phyloP scores from a whole-genome alignment of 2,113 vertebrate genomes.

The Chionodraco myersi region DNA sequence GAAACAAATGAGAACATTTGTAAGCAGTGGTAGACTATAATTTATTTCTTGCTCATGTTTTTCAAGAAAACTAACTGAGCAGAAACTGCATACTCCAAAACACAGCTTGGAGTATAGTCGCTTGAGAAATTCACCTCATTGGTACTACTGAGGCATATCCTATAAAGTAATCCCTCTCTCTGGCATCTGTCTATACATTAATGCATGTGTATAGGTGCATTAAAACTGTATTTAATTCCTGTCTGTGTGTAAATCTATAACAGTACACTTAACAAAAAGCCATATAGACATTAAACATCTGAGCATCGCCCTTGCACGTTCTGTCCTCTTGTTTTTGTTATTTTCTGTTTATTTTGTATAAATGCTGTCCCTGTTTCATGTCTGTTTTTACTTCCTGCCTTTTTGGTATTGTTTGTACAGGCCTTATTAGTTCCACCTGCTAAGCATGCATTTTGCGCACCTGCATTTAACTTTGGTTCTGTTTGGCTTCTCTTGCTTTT shows the following conservation, averaged over 20 bases:
- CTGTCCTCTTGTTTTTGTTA: no score
- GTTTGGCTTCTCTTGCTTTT: no score
- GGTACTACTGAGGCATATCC: no score
- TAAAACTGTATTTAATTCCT: neutral
- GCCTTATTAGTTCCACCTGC: no score
- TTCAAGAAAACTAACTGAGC: neutral
- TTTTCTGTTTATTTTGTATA: no score
- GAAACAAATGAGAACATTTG: neutral
- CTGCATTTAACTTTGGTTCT: no score
- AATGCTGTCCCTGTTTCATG: no score
- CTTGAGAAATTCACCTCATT: no score
- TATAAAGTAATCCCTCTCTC: neutral
- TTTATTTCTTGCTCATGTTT: neutral
- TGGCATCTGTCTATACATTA: neutral
- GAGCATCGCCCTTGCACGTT: neutral
- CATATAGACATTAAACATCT: neutral
- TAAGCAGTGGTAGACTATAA: neutral
- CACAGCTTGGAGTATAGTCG: no score
- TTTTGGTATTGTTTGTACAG: no score
- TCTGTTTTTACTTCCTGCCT: no score
- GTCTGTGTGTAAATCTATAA: neutral
- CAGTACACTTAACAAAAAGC: neutral
- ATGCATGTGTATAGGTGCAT: neutral
- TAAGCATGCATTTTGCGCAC: no score
- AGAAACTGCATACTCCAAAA: neutral